Evolutionary conservation across 2,888 invertebrate genomes (phyloP), one percentile per base, ranked within the genome.

Genomic region (Acanthosepion pharaonis): DNA sequence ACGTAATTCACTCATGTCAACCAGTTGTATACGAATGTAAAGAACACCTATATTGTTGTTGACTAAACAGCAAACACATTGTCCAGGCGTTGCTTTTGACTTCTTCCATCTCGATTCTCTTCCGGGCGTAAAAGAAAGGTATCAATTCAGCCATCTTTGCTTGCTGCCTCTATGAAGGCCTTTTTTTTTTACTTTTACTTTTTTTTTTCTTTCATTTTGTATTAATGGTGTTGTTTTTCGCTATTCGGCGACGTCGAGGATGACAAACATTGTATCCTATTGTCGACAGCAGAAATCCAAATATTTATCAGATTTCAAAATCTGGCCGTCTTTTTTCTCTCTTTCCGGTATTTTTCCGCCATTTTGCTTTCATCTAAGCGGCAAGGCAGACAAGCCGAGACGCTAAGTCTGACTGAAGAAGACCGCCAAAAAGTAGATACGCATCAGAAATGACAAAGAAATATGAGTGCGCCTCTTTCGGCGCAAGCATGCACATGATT

Each of bases 211-310:
- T 78, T 33, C 11, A 9, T 78, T 23, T 59, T 78, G 15, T 78
- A 15, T 78, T 78, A n/a, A 78, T 78, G 78, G n/a, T 33, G n/a
- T n/a, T 78, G 11, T 11, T 78, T 78, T 78, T 78, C 78, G 78
- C 33, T 78, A 78, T 78, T n/a, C 78, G 78, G 33, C 78, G 78
- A 78, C 78, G 78, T 78, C 78, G n/a, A 33, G 11, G 78, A 78
- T 78, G 78, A 78, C 78, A 78, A 78, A 78, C 33, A 78, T 78
- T 78, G 78, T 78, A 78, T 78, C 78, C 78, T n/a, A 78, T 78
- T 78, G 78, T n/a, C n/a, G 78, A 78, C 78, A 78, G 78, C 78
- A n/a, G 78, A 78, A 78, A 78, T n/a, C 78, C n/a, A 78, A 78
- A 78, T n/a, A 78, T 78, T 78, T 78, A 78, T 78, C 78, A 78